Conservation (phyloP, 2,797 vertebrate genomes). For the Lindbergichthys nudifrons region DNA sequence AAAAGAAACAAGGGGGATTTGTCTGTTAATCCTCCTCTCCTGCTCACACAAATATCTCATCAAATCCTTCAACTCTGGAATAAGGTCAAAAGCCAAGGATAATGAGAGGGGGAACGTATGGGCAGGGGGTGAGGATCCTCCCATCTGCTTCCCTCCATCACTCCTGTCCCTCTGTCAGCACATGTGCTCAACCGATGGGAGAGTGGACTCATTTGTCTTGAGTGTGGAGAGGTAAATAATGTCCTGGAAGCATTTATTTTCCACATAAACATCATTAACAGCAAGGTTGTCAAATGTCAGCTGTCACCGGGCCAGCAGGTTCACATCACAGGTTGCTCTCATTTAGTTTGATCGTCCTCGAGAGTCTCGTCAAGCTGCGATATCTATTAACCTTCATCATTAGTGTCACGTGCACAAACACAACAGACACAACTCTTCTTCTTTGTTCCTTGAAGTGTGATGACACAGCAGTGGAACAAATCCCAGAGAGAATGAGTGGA, state of each 20-base stretch:
- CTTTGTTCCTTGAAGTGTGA: constrained; percentile 50
- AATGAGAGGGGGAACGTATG: constrained; percentile 73
- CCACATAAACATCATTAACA: constrained; percentile 61
- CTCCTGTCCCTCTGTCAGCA: constrained; percentile 58
- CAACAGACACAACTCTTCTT: constrained; percentile 37
- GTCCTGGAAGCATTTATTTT: constrained; percentile 48
- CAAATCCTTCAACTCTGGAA: constrained; percentile 72
- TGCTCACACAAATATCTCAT: constrained; percentile 72
- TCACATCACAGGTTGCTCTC: constrained; percentile 61
- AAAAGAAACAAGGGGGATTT: constrained; percentile 47
- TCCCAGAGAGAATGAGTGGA: constrained; percentile 32
- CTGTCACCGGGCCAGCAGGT: constrained; percentile 48
- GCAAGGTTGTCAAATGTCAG: constrained; percentile 69
- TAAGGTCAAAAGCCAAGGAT: constrained; percentile 78
- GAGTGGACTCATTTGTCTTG: constrained; percentile 53
- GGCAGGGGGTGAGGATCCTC: constrained; percentile 65
- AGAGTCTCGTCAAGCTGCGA: constrained; percentile 58
- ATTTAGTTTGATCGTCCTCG: constrained; percentile 60
- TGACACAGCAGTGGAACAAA: constrained; percentile 34
- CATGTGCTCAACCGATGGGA: constrained; percentile 46
- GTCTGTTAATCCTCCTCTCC: constrained; percentile 61
- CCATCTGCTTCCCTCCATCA: constrained; percentile 76
- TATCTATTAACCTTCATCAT: constrained; percentile 70
- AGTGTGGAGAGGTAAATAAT: constrained; percentile 52
- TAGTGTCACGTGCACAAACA: constrained; percentile 28